Evolutionary conservation across 1,140 invertebrate genomes (phyloP), one percentile per base, ranked within the genome.

Genomic region (Conus betulinus): DNA sequence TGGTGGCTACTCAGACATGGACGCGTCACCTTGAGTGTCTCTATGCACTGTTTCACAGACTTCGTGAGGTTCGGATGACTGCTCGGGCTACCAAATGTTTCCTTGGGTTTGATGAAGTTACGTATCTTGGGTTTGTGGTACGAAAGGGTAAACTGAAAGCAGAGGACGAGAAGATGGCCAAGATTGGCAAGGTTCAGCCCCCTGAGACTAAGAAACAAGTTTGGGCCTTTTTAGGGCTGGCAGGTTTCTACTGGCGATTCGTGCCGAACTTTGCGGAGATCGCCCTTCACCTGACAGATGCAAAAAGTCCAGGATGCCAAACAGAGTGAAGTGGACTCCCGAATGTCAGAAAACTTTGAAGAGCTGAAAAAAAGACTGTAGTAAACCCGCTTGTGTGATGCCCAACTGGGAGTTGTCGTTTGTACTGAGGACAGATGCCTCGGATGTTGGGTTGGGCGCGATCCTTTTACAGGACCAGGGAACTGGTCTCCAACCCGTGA

Each of bases 201-300:
- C 95, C 95, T 11, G 60, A 93, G 90, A 91, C 89, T 3, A 39
- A 85, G 93, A 17, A 95, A 94, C 85, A 92, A 95, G 53, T 17
- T 96, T 0, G 88, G 94, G 53, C 89, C 96, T 96, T 87, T 96
- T 39, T 1, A 17, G 96, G 96, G 0, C 93, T 96, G 76, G 92
- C 95, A 3, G 93, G 94, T 55, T 96, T 95, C 96, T 96, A 90
- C 89, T n/a, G 93, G 6, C 93, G 39, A 39, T 39, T 39, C 39
- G 39, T 39, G 39, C 39, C 39, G 0, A 39, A 39, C 39, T 39
- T 39, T 39, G 93, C 85, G 96, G 96, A 89, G 3, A 87, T 94
- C 6, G 89, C 27, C 82, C n/a, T n/a, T 13, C 95, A 94, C 25
- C 90, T 95, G 10, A 84, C 88, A n/a, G 87, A 89, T 85, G 17